Base-by-base conservation (phyloP, 1,140 invertebrate species). In the Brachionus paranguensis region DNA sequence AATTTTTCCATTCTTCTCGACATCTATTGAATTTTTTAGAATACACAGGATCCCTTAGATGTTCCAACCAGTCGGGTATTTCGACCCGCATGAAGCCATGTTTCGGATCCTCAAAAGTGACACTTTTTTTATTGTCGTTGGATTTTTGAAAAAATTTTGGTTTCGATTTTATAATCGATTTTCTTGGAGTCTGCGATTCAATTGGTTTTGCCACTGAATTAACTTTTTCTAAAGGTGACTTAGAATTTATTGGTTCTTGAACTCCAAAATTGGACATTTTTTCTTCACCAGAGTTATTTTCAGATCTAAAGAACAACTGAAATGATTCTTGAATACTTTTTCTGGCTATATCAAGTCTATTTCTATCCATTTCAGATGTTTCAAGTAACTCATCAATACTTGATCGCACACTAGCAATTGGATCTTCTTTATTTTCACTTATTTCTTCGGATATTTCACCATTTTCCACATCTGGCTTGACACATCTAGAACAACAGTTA, bases 31-130 rank as follows among this genome's bases (percentile, higher is more conserved):
- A 45, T 17, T n/a, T 47, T 74, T 47, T 76, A 12, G 72, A 50
- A 47, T 76, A 76, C 1, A 76, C 72, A 12, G 72, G 72, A 50
- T 76, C 72, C 14, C 72, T 47, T 50, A 76, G 45, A 50, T 76
- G 41, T 11, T 76, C 72, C 45, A 50, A 50, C 72, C 72, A 76
- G 27, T 76, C 72, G 1, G 72, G 72, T 50, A 76, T 50, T 47
- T 76, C 43, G 50, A 76, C 72, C 11, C 43, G 17, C 20, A 27
- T 47, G 50, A 76, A 76, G 12, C 72, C 72, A 50, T 24, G 27
- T 33, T 76, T 76, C 27, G 72, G 72, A 50, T 76, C 72, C 27
- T 76, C 72, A 29, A 76, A 76, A 27, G 72, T 76, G 20, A 76
- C 72, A 76, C 72, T 76, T 50, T 76, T 76, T 27, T 45, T 41